Conservation (phyloP, 2,113 vertebrate species). For the Camelus bactrianus region DNA sequence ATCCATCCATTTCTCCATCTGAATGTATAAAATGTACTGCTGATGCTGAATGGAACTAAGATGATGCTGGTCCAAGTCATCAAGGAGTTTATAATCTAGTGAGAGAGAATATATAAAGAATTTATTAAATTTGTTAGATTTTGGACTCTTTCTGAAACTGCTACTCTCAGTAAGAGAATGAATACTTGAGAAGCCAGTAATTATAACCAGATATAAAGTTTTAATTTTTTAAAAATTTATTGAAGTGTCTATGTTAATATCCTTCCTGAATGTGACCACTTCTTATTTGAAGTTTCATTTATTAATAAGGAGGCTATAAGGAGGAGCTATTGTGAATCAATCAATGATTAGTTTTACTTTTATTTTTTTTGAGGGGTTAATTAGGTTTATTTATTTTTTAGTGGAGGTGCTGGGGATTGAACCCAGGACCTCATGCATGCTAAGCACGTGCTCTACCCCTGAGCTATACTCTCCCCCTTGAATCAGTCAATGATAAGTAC, state of each 20-base stretch:
- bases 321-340: background rate
- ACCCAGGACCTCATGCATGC: no score
- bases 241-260: background rate
- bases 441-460: no score
- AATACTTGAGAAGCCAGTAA: background rate
- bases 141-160: background rate
- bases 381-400: no score
- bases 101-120: background rate
- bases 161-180: background rate
- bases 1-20: background rate
- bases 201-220: background rate
- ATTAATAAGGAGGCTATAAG: background rate
- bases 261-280: background rate
- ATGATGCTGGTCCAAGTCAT: background rate
- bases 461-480: background rate
- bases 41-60: background rate
- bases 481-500: background rate
- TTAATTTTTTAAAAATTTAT: background rate
- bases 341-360: no score
- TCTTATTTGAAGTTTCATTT: background rate
- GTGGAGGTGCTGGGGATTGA: no score
- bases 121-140: background rate
- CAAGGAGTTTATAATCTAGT: background rate
- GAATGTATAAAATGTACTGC: background rate
- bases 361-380: no score